Conservation (phyloP, 2,797 vertebrate species). For the Melanotaenia maccullochi region DNA sequence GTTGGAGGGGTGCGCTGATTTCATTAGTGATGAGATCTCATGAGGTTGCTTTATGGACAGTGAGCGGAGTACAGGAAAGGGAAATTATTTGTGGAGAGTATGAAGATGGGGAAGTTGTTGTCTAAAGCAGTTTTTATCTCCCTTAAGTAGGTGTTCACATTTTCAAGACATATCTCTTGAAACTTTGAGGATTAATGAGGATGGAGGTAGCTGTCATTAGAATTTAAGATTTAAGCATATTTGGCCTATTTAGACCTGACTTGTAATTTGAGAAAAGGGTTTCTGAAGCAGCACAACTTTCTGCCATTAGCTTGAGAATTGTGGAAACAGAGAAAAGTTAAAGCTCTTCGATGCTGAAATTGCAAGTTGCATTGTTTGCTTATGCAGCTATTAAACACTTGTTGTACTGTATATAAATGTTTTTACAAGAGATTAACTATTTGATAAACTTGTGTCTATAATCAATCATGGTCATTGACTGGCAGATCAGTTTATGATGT, state of each 20-base stretch:
- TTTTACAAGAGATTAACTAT: neutral
- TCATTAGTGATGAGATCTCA: constrained; percentile 77
- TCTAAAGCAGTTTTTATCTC: constrained; percentile 28
- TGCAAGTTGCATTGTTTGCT: no score
- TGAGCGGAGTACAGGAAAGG: constrained; percentile 32
- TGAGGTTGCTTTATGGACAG: constrained; percentile 68
- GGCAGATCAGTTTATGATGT: no score
- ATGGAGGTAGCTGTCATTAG: neutral
- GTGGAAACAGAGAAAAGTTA: neutral
- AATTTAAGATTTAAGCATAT: constrained; percentile 9
- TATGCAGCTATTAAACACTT: no score
- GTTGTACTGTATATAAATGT: neutral
- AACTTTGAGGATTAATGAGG: constrained; percentile 4
- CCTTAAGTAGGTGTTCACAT: constrained; percentile 9
- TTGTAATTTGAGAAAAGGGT: neutral
- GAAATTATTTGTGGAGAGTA: constrained; percentile 23
- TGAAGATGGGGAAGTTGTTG: constrained; percentile 21
- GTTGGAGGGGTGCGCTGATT: constrained; percentile 71
- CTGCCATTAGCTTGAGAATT: neutral
- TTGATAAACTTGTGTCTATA: neutral
- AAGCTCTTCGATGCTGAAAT: neutral
- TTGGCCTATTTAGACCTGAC: constrained; percentile 8
- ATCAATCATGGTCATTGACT: neutral
- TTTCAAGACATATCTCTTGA: neutral
- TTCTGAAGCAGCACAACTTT: neutral